Evolutionary conservation across 2,888 invertebrate genomes (phyloP).

Genomic region (Zhengitettix transpicula): DNA sequence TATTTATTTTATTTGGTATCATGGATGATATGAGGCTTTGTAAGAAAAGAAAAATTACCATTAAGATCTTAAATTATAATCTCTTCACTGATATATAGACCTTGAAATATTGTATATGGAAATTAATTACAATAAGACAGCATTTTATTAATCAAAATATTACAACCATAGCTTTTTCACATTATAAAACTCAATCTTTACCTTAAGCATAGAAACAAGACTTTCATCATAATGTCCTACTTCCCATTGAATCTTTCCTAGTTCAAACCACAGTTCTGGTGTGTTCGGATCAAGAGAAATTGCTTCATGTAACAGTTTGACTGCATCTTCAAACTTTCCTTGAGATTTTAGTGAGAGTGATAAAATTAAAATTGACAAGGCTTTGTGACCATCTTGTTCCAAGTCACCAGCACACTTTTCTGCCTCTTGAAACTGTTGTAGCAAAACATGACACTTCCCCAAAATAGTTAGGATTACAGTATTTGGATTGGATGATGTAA

Average conservation of each 20-base stretch:
- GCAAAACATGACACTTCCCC: slow-evolving; percentile 25
- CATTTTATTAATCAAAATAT: background rate
- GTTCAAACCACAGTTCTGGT: slow-evolving; percentile 36
- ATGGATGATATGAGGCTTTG: too few species aligned
- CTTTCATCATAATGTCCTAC: slow-evolving; percentile 40
- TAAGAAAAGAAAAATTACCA: too few species aligned
- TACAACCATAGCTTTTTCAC: background rate
- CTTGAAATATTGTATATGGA: too few species aligned
- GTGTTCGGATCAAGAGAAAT: slow-evolving; percentile 30
- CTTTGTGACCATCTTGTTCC: slow-evolving; percentile 16
- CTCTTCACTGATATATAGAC: too few species aligned
- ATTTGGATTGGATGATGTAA: background rate
- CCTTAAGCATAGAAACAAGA: slow-evolving; percentile 44
- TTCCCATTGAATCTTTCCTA: slow-evolving; percentile 44
- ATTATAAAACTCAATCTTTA: slow-evolving; percentile 7
- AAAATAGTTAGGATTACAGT: slow-evolving; percentile 15
- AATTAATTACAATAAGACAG: background rate
- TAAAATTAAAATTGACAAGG: slow-evolving; percentile 27
- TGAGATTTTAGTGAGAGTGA: slow-evolving; percentile 33
- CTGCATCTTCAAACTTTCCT: slow-evolving; percentile 34
- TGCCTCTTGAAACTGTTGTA: slow-evolving; percentile 24
- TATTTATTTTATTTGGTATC: too few species aligned
- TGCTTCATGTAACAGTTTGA: slow-evolving; percentile 22
- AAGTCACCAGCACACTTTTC: slow-evolving; percentile 23
- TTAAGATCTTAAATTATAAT: too few species aligned